Evolutionary conservation across 2,113 vertebrate genomes (phyloP).

Genomic region (Pipa parva): DNA sequence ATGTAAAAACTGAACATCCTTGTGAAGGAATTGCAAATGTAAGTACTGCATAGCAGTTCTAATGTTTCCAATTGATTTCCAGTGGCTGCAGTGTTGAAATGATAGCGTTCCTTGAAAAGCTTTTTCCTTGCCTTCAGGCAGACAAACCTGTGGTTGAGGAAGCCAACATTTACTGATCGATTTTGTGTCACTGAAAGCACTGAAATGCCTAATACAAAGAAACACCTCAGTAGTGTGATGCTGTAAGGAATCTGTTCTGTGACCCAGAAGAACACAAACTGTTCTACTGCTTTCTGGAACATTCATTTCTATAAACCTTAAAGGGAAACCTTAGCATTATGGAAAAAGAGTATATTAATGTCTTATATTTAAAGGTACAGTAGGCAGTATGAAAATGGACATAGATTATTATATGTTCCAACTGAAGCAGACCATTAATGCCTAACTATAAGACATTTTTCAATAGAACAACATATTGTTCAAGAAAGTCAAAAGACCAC

Average conservation of each 20-base stretch:
- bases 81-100: conserved; percentile 2
- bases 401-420: too few species aligned
- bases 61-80: conserved; percentile 21
- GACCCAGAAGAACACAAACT: not conserved
- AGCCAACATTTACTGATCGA: conserved; percentile 20
- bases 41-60: not conserved
- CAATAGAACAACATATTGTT: too few species aligned
- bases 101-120: not conserved
- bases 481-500: too few species aligned
- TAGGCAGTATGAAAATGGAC: too few species aligned
- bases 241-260: not conserved
- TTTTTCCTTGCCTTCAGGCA: not conserved
- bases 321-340: not conserved
- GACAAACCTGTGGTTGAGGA: not conserved
- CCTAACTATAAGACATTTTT: too few species aligned
- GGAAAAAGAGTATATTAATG: too few species aligned
- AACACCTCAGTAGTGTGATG: conserved; percentile 4
- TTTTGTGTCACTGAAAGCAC: conserved; percentile 14
- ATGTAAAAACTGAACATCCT: not conserved
- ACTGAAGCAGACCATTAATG: too few species aligned
- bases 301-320: not conserved
- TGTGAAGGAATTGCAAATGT: not conserved
- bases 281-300: not conserved
- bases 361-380: too few species aligned
- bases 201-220: conserved; percentile 5